Evolutionary conservation across 2,113 vertebrate genomes (phyloP).

Genomic region (Oostethus manadensis): DNA sequence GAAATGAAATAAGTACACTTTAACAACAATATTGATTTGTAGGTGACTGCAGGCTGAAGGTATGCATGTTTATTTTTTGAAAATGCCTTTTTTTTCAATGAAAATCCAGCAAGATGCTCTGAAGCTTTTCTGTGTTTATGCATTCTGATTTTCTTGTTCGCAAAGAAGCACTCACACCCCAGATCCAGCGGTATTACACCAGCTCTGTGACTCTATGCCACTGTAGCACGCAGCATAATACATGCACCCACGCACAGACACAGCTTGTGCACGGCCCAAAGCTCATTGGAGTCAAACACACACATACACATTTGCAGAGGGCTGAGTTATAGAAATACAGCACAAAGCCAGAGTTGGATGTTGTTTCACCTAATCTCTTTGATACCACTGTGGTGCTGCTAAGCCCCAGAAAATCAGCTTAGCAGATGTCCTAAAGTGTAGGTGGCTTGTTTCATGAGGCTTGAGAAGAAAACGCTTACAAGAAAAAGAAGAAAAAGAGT

Average conservation of each 20-base stretch:
- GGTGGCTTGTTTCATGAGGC: constrained; percentile 71
- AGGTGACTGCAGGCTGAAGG: neutral
- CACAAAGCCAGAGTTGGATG: constrained; percentile 69
- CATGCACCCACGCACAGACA: constrained; percentile 38
- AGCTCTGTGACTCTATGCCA: constrained; percentile 64
- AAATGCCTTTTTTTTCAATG: constrained; percentile 44
- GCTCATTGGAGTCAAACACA: constrained; percentile 35
- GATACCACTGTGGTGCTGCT: constrained; percentile 69
- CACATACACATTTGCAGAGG: constrained; percentile 22
- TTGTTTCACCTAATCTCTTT: constrained; percentile 73
- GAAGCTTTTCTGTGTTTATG: constrained; percentile 50
- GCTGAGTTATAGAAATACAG: constrained; percentile 55
- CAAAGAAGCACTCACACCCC: constrained; percentile 45
- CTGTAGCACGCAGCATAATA: constrained; percentile 44
- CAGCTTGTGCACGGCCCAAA: constrained; percentile 10
- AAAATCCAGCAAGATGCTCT: constrained; percentile 44
- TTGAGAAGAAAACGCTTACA: constrained; percentile 49
- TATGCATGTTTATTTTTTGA: constrained; percentile 43
- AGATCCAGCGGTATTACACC: constrained; percentile 57
- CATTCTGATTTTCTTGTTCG: constrained; percentile 38
- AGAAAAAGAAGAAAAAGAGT: constrained; percentile 33
- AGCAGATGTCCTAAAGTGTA: constrained; percentile 74
- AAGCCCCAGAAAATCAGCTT: constrained; percentile 76
- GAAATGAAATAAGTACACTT: constrained; percentile 8
- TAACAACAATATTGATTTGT: neutral